Conservation (phyloP, 1,140 invertebrate genomes). For the Apis laboriosa region DNA sequence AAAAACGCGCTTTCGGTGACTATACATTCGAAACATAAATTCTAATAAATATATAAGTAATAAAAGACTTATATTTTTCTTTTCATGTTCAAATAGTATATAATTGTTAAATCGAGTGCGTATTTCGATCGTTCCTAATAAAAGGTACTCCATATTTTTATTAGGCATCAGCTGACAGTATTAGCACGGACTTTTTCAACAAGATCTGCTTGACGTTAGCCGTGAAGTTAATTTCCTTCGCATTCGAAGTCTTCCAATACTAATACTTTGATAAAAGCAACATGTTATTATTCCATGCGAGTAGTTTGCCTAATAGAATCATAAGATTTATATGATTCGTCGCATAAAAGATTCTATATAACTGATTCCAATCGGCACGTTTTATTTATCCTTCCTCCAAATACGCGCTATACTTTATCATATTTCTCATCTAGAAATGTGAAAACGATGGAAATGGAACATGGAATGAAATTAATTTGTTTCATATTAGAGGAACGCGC, state of each 20-base stretch:
- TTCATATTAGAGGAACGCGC: neutral
- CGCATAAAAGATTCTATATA: neutral
- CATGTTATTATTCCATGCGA: neutral
- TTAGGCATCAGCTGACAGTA: conserved; percentile 36
- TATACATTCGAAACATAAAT: neutral
- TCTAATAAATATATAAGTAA: neutral
- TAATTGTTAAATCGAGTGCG: conserved; percentile 11
- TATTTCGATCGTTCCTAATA: conserved; percentile 42
- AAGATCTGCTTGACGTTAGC: conserved; percentile 9
- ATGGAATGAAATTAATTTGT: conserved; percentile 24
- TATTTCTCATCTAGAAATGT: neutral
- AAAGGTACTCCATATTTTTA: conserved; percentile 14
- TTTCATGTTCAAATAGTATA: neutral
- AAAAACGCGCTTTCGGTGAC: neutral
- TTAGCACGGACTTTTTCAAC: conserved; percentile 1
- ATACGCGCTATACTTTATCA: neutral
- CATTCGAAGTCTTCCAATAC: neutral
- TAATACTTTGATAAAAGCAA: neutral
- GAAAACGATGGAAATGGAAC: conserved; percentile 25
- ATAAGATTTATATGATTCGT: neutral
- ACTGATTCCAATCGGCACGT: neutral
- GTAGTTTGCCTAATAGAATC: neutral
- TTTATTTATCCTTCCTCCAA: conserved; percentile 21
- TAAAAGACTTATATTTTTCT: neutral
- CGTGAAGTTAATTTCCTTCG: neutral